Evolutionary conservation across 2,113 vertebrate species (phyloP).

Genomic region (Cranoglanis bouderius): DNA sequence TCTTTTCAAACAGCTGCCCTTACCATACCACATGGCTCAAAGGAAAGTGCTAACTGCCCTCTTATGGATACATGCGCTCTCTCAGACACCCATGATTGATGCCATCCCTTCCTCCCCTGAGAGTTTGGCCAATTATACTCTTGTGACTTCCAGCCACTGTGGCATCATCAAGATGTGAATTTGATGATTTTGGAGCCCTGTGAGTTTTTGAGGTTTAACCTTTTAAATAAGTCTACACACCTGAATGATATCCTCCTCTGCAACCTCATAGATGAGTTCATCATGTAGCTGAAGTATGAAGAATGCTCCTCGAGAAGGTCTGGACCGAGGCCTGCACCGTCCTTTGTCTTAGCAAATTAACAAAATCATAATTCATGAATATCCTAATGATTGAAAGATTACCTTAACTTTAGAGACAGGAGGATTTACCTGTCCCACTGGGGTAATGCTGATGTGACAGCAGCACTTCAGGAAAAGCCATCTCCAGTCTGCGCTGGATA

Average conservation of each 20-base stretch:
- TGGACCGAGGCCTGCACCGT: constrained; percentile 45
- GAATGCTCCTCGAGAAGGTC: constrained; percentile 77
- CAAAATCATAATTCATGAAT: neutral
- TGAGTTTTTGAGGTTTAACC: too few species aligned
- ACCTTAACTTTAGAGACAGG: neutral
- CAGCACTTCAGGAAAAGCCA: constrained; percentile 69
- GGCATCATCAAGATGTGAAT: neutral
- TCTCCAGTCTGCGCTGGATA: constrained; percentile 82
- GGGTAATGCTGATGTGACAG: constrained; percentile 81
- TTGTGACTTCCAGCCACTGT: neutral
- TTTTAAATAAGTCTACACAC: constrained; percentile 62
- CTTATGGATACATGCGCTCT: neutral
- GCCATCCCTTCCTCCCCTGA: neutral
- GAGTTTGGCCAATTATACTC: neutral
- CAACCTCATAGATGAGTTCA: constrained; percentile 93
- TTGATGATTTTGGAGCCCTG: neutral
- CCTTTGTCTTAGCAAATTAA: constrained; percentile 45
- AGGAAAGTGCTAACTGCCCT: neutral
- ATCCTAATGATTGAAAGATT: neutral
- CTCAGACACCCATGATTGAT: neutral
- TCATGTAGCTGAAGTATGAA: constrained; percentile 95
- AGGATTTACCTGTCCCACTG: constrained; percentile 61
- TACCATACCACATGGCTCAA: neutral
- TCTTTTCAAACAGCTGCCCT: neutral
- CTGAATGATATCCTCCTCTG: constrained; percentile 87